Base-by-base conservation (phyloP, 2,888 invertebrate genomes). In the Lasiommata megera region DNA sequence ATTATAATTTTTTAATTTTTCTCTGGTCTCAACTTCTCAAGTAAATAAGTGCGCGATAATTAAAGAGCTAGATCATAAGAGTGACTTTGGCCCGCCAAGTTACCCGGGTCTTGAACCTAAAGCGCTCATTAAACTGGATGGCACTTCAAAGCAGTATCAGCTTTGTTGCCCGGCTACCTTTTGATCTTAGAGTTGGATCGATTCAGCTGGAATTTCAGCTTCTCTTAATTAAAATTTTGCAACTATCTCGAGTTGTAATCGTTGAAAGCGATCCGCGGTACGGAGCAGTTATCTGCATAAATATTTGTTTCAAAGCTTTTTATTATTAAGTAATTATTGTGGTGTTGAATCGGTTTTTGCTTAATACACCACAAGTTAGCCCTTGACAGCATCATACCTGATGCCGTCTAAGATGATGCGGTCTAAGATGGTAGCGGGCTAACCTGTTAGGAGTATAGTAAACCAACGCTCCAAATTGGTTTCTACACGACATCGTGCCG, bases 111-210 rank as follows among this genome's bases (percentile, higher is more conserved):
- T 66, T 62, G 53, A 47, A 54, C 68, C 60, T 54, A 62, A 62
- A 62, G 37, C 65, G 65, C 72, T 79, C 74, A 74, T 83, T 78
- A 81, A 74, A 64, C 64, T 60, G 62, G 67, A 70, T 64, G 70
- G 69, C 73, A 77, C 76, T 82, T 80, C 79, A 84, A 77, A 84
- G 81, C 72, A 80, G 79, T 80, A 67, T 79, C 79, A 77, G 76
- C 84, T 80, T 81, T 83, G 79, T 77, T 69, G 74, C 47, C 54
- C 71, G 67, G 70, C 63, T 62, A 66, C 66, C 36, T 54, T 86
- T 87, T 87, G 83, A 87, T 84, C 79, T 76, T 67, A 46, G 52
- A 68, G 74, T 67, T 67, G 72, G 72, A 77, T 84, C 80, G 76
- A 79, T n/a, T n/a, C n/a, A n/a, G n/a, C n/a, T 80, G 73, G 72